These are phyloP conservation scores for Trachops cirrhosus DNA, from an alignment of 2,797 vertebrate species.

Conservation along the genomic window DNA sequence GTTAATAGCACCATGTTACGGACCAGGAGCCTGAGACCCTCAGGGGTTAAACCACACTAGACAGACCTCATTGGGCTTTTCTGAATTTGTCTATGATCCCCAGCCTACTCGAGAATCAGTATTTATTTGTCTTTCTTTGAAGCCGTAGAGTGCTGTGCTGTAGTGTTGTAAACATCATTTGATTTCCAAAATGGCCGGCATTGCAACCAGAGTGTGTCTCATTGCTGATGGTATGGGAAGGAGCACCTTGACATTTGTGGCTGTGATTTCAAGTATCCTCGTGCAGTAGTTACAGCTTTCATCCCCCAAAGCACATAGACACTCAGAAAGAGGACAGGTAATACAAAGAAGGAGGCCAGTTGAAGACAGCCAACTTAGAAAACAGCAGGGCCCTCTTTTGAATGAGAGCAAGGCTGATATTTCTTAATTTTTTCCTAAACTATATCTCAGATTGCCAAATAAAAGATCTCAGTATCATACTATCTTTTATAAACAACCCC, in stretches of 20 bases:
- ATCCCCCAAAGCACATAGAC: constrained; percentile 9
- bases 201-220: constrained; percentile 38
- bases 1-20: neutral
- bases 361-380: constrained; percentile 2
- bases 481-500: constrained; percentile 13
- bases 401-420: neutral
- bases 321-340: constrained; percentile 27
- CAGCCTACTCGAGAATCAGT: neutral
- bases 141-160: neutral
- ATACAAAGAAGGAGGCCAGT: constrained; percentile 13
- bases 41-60: neutral
- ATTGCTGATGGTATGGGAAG: constrained; percentile 39
- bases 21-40: neutral
- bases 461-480: neutral
- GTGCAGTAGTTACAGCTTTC: constrained; percentile 28
- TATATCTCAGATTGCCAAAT: neutral
- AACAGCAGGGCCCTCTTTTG: neutral
- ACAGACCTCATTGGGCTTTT: neutral
- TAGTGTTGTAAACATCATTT: constrained; percentile 18
- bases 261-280: constrained; percentile 66
- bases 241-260: constrained; percentile 64
- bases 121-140: constrained; percentile 26
- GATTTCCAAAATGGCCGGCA: constrained; percentile 57
- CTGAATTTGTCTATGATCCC: constrained; percentile 12
- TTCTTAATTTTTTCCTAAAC: neutral